Evolutionary conservation across 1,140 invertebrate species (phyloP).

Genomic region (Caenorhabditis tropicalis): DNA sequence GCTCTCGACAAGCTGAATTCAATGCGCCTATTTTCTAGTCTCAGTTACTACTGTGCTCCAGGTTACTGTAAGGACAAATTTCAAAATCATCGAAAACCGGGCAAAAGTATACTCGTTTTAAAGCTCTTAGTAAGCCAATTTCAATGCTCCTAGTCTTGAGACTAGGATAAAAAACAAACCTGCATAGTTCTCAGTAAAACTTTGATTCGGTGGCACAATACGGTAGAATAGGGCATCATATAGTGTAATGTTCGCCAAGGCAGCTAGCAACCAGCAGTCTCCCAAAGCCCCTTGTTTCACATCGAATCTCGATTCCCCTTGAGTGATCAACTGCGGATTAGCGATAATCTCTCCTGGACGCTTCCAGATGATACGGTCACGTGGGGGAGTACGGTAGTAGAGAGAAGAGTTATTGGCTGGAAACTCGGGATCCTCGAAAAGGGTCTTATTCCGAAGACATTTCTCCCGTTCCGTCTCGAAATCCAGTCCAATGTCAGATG

Average conservation of each 20-base stretch:
- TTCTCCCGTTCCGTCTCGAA: slow-evolving; percentile 61
- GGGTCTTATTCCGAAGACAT: slow-evolving; percentile 73
- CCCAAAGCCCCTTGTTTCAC: slow-evolving; percentile 85
- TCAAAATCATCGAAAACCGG: no score
- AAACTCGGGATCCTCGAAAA: slow-evolving; percentile 80
- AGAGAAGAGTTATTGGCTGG: slow-evolving; percentile 75
- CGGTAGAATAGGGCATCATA: slow-evolving; percentile 88
- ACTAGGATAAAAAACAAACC: slow-evolving; percentile 32
- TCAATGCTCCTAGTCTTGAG: no score
- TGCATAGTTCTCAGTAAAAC: slow-evolving; percentile 79
- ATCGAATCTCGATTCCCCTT: slow-evolving; percentile 94
- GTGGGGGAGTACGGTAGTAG: slow-evolving; percentile 75
- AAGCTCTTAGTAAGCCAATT: no score
- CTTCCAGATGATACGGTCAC: slow-evolving; percentile 74
- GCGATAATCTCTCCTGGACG: slow-evolving; percentile 80
- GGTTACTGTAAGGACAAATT: no score
- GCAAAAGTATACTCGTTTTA: no score
- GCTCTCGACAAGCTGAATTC: no score
- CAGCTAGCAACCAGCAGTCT: slow-evolving; percentile 95
- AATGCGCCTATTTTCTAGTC: no score
- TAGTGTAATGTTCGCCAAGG: slow-evolving; percentile 90
- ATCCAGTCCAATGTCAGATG: slow-evolving; percentile 83
- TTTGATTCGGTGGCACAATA: slow-evolving; percentile 92
- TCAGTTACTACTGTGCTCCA: no score
- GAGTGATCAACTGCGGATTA: slow-evolving; percentile 88